These are phyloP conservation scores for Numenius arquata DNA, from an alignment of 2,113 vertebrate genomes.

Conservation along the genomic window DNA sequence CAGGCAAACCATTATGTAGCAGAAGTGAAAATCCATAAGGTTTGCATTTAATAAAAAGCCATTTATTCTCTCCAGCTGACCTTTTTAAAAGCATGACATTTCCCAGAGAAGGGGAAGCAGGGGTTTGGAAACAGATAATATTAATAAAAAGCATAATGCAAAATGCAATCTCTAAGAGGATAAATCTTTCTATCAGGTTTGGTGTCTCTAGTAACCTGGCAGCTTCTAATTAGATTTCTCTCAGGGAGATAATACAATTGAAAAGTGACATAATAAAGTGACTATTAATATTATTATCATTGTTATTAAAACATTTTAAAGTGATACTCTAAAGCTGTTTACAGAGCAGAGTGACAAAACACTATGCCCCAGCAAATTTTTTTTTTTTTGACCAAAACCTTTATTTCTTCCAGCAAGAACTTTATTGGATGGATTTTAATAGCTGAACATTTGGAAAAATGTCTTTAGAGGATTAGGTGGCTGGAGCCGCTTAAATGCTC, in stretches of 20 bases:
- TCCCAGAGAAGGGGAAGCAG: slow-evolving; percentile 21
- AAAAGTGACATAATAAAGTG: background rate
- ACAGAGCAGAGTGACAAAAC: background rate
- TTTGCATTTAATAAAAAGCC: slow-evolving; percentile 41
- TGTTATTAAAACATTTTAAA: background rate
- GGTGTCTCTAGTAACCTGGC: background rate
- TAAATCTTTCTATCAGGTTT: background rate
- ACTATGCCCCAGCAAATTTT: background rate
- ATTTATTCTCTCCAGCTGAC: slow-evolving; percentile 24
- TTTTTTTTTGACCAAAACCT: background rate
- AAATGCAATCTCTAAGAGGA: background rate
- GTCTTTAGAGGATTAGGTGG: background rate
- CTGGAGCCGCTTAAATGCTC: background rate
- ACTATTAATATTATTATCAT: background rate
- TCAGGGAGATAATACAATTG: background rate
- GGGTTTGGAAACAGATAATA: slow-evolving; percentile 26
- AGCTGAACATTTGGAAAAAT: background rate
- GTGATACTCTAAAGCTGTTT: background rate
- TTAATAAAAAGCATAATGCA: background rate
- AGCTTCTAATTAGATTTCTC: slow-evolving; percentile 5
- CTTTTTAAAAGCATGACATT: slow-evolving; percentile 2
- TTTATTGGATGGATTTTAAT: background rate
- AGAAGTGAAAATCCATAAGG: slow-evolving; percentile 32
- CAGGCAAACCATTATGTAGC: background rate
- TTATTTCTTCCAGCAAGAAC: slow-evolving; percentile 1